Percentiles rank a stretch among this genome's conserved stretches.
Evolutionary conservation across 2,888 invertebrate genomes (phyloP).

Genomic region (Chrysopilus asiliformis): DNA sequence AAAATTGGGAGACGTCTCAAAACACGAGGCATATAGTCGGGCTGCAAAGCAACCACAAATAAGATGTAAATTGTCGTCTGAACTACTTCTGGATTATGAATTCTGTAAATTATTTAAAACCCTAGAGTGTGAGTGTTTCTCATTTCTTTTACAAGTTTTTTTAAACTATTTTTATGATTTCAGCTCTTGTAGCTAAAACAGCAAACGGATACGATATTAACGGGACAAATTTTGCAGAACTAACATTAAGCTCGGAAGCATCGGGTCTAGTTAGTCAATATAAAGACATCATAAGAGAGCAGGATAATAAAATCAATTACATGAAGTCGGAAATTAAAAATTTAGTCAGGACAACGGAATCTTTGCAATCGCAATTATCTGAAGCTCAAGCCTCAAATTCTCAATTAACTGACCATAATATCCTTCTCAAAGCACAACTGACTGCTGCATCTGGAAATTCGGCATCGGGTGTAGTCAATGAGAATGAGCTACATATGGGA

Average conservation of each 20-base stretch:
- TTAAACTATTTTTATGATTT: constrained; percentile 9
- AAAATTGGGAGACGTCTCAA: constrained; percentile 71
- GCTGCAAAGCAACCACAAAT: constrained; percentile 91
- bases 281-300: constrained; percentile 81
- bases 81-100: constrained; percentile 85
- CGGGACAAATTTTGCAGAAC: constrained; percentile 39
- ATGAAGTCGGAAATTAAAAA: constrained; percentile 25
- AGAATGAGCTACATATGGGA: constrained; percentile 3
- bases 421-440: constrained; percentile 63
- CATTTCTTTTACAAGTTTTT: neutral
- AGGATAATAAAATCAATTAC: constrained; percentile 53
- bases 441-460: constrained; percentile 29
- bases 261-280: constrained; percentile 48
- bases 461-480: constrained; percentile 21
- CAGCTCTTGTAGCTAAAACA: constrained; percentile 42
- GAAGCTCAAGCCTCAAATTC: constrained; percentile 58
- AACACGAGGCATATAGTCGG: constrained; percentile 81
- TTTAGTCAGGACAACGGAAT: constrained; percentile 22
- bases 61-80: constrained; percentile 55
- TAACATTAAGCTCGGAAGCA: constrained; percentile 33
- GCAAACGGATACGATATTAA: constrained; percentile 37
- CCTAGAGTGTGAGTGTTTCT: constrained; percentile 45
- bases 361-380: constrained; percentile 40
- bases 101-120: constrained; percentile 86
- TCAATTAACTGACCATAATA: constrained; percentile 75